Evolutionary conservation across 2,888 invertebrate genomes (phyloP).

Genomic region (Athrips mouffetella): DNA sequence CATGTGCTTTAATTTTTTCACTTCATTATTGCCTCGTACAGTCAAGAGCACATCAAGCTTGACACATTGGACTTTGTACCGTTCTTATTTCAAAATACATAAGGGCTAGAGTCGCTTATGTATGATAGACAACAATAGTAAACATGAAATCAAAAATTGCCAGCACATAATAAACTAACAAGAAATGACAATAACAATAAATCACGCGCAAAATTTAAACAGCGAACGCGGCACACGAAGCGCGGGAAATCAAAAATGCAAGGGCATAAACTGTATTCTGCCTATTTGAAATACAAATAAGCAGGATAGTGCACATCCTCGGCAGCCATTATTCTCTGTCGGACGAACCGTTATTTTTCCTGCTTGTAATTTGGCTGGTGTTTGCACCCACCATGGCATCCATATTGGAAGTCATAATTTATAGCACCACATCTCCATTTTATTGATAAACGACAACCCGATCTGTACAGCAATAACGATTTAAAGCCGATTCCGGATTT

Average conservation of each 20-base stretch:
- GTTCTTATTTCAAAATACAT: too few species aligned
- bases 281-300: conserved; percentile 51
- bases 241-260: conserved; percentile 13
- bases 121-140: too few species aligned
- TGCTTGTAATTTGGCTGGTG: conserved; percentile 55
- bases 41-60: too few species aligned
- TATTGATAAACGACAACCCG: conserved; percentile 52
- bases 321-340: conserved; percentile 63
- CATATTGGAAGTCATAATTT: conserved; percentile 57
- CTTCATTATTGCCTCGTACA: too few species aligned
- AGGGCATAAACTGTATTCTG: conserved; percentile 19
- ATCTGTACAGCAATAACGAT: conserved; percentile 37
- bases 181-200: conserved; percentile 3
- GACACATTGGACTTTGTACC: too few species aligned
- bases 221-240: conserved; percentile 4
- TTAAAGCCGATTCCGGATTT: conserved; percentile 39
- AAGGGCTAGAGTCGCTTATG: too few species aligned
- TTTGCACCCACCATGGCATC: conserved; percentile 47
- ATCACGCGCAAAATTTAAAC: conserved; percentile 7
- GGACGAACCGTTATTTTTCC: conserved; percentile 53
- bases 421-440: conserved; percentile 52
- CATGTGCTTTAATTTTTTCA: too few species aligned
- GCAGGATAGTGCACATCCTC: conserved; percentile 54
- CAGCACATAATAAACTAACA: conserved; percentile 2
- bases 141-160: not conserved